A percentile compares a stretch with the other conserved stretches of the same genome.
phyloP scores from a whole-genome alignment of 2,888 invertebrate genomes.

The Hirtodrosophila alboralis region DNA sequence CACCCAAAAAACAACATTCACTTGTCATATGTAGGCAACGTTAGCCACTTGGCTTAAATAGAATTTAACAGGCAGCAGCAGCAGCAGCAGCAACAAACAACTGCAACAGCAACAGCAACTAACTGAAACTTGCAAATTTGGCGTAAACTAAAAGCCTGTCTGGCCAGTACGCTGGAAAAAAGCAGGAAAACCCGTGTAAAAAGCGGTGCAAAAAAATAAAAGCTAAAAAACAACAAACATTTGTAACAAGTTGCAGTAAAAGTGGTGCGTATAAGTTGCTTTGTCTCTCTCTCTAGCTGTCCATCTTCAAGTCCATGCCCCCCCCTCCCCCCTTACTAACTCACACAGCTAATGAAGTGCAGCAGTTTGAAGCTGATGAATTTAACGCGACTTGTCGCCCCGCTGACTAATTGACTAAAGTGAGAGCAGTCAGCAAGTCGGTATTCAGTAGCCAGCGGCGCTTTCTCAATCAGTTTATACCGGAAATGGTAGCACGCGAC shows the following conservation, averaged over 20 bases:
- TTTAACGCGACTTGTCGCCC: conserved; percentile 55
- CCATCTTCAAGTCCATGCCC: not conserved
- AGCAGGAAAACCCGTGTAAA: conserved; percentile 44
- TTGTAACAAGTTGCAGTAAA: conserved; percentile 68
- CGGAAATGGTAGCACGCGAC: conserved; percentile 43
- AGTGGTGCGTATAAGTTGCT: conserved; percentile 50
- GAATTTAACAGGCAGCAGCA: conserved; percentile 44
- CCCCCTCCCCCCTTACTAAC: not conserved
- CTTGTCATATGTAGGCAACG: conserved; percentile 61
- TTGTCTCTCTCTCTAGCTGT: conserved; percentile 31
- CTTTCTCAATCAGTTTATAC: conserved; percentile 43
- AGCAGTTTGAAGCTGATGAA: conserved; percentile 48
- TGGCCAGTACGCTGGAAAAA: conserved; percentile 39
- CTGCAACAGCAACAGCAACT: conserved; percentile 15
- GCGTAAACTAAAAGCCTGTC: conserved; percentile 49
- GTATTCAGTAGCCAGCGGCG: conserved; percentile 23
- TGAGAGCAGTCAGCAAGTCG: conserved; percentile 45
- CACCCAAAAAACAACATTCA: conserved; percentile 71
- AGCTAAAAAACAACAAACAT: conserved; percentile 40
- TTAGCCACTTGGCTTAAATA: conserved; percentile 59
- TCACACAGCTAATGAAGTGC: conserved; percentile 48
- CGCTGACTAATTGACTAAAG: conserved; percentile 57
- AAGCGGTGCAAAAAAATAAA: conserved; percentile 18
- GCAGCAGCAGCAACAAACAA: conserved; percentile 12
- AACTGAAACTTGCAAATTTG: conserved; percentile 44